phyloP scores from a whole-genome alignment of 2,888 invertebrate genomes.

The Tetranychus piercei region DNA sequence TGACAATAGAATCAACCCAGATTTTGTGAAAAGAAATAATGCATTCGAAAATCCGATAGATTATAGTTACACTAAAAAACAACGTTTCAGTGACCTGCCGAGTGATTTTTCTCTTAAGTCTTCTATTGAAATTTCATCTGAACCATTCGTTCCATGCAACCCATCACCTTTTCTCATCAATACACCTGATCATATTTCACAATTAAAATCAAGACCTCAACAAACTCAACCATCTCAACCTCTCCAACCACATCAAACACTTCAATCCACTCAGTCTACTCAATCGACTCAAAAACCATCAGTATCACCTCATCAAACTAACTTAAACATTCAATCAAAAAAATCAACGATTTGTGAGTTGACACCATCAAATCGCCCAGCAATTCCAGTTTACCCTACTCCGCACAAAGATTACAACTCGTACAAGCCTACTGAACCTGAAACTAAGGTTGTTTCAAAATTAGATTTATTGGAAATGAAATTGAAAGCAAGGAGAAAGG shows the following conservation, averaged over 20 bases:
- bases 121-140: background rate
- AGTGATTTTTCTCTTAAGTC: background rate
- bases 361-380: background rate
- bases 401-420: background rate
- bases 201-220: background rate
- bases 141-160: background rate
- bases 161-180: background rate
- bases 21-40: background rate
- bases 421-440: background rate
- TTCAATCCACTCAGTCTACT: background rate
- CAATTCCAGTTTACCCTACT: background rate
- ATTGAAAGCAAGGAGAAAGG: conserved; percentile 28
- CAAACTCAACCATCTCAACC: background rate
- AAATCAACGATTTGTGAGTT: background rate
- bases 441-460: conserved; percentile 28
- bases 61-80: background rate
- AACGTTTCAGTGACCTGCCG: background rate
- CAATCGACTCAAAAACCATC: background rate
- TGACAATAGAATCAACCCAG: background rate
- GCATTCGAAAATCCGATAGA: background rate
- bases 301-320: background rate
- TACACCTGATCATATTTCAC: background rate
- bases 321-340: background rate
- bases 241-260: background rate
- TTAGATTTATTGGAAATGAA: conserved; percentile 31